These are phyloP conservation scores for Gnathonemus echidnorhynchus DNA, from an alignment of 2,113 vertebrate genomes.

Conservation along the genomic window DNA sequence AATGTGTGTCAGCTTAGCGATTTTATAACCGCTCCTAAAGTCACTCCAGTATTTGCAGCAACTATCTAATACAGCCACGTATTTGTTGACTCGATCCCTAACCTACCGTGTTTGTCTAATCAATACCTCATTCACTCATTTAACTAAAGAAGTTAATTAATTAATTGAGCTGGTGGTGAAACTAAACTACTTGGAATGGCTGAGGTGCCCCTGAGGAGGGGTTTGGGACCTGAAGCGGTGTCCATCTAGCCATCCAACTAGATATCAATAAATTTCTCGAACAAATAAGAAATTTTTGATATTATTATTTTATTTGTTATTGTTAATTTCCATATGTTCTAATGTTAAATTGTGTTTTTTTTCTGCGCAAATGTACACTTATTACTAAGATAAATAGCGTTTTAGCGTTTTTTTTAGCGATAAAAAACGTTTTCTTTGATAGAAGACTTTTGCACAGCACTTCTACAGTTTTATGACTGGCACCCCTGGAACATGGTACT, in stretches of 20 bases:
- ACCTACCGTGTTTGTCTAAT: not conserved
- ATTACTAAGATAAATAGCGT: not conserved
- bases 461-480: not conserved
- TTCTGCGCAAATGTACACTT: not conserved
- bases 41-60: not conserved
- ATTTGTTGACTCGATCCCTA: not conserved
- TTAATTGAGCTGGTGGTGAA: not conserved
- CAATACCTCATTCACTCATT: not conserved
- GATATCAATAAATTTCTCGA: not conserved
- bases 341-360: not conserved
- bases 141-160: not conserved
- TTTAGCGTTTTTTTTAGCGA: too few relatives aligned
- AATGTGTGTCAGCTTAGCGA: not conserved
- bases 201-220: not conserved
- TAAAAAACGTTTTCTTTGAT: not conserved
- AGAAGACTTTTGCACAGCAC: not conserved
- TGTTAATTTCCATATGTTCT: not conserved
- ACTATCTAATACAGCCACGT: not conserved
- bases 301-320: not conserved
- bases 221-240: not conserved
- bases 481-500: not conserved
- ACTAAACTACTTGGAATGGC: not conserved
- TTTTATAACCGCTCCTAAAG: not conserved
- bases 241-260: not conserved
- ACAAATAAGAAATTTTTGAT: not conserved